phyloP scores from a whole-genome alignment of 2,888 invertebrate species.

The Thymelicus sylvestris region DNA sequence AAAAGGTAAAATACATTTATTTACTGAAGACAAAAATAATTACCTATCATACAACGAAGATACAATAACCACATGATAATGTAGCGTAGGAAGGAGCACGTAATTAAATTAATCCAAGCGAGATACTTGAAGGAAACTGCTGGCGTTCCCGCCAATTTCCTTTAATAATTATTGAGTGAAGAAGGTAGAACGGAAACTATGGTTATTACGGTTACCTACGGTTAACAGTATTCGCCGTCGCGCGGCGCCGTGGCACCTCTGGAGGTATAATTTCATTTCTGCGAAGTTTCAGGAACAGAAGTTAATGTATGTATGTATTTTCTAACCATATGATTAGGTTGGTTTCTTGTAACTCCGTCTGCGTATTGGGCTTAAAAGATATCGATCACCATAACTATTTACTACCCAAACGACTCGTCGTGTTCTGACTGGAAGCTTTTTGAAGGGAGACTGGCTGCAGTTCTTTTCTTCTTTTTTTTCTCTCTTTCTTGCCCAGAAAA shows the following conservation, averaged over 20 bases:
- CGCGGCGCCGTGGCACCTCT: slow-evolving; percentile 10
- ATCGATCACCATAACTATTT: too few relatives aligned
- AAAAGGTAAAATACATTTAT: too few relatives aligned
- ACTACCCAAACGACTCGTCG: too few relatives aligned
- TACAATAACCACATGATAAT: not conserved
- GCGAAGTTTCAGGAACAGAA: not conserved
- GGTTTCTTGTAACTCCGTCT: too few relatives aligned
- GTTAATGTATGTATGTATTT: too few relatives aligned
- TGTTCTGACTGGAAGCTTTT: too few relatives aligned
- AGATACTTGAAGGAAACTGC: slow-evolving; percentile 17
- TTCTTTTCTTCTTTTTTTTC: too few relatives aligned
- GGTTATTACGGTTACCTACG: too few relatives aligned
- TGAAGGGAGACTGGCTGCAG: too few relatives aligned
- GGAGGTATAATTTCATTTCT: slow-evolving; percentile 32
- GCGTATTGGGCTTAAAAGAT: too few relatives aligned
- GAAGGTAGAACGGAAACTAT: slow-evolving; percentile 31
- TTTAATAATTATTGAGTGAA: slow-evolving; percentile 36
- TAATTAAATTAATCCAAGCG: slow-evolving; percentile 11
- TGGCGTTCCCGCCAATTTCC: slow-evolving; percentile 37
- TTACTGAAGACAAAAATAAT: not conserved
- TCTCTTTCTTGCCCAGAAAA: too few relatives aligned
- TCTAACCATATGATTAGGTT: too few relatives aligned
- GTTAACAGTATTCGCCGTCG: slow-evolving; percentile 35
- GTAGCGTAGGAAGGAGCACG: not conserved
- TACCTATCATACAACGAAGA: not conserved